Conservation (phyloP, 35 echinoderm and acorn worm genomes). For the Hemicentrotus pulcherrimus region DNA sequence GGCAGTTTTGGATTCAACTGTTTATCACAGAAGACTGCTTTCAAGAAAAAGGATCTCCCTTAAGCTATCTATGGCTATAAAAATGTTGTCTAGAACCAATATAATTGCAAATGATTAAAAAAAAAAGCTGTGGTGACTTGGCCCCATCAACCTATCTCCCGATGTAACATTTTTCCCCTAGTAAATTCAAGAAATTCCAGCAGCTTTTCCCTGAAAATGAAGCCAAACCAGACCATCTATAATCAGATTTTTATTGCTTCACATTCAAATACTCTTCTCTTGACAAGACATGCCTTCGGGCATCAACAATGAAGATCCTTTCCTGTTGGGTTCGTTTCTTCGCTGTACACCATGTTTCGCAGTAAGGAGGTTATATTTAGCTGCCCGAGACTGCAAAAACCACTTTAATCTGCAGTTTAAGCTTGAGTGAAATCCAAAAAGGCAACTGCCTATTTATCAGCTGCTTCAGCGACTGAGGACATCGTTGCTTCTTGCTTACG, state of each 20-base stretch:
- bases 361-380: not conserved
- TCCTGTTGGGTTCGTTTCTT: not conserved
- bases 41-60: too few relatives aligned
- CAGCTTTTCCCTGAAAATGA: not conserved
- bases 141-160: too few relatives aligned
- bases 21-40: too few relatives aligned
- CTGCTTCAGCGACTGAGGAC: not conserved
- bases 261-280: not conserved
- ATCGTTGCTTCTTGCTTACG: not conserved
- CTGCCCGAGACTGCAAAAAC: not conserved
- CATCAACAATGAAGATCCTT: not conserved
- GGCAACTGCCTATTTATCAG: conserved; percentile 16
- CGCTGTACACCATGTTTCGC: not conserved
- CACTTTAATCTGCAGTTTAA: not conserved
- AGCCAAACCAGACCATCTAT: not conserved
- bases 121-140: too few relatives aligned
- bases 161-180: too few relatives aligned
- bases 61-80: too few relatives aligned
- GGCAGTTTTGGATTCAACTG: too few relatives aligned
- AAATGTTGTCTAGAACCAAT: too few relatives aligned
- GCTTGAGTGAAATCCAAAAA: not conserved
- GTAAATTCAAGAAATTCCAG: not conserved
- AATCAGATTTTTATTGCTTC: not conserved
- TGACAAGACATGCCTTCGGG: not conserved
- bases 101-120: too few relatives aligned